Evolutionary conservation across 2,888 invertebrate genomes (phyloP).

Genomic region (Dicycla oo): DNA sequence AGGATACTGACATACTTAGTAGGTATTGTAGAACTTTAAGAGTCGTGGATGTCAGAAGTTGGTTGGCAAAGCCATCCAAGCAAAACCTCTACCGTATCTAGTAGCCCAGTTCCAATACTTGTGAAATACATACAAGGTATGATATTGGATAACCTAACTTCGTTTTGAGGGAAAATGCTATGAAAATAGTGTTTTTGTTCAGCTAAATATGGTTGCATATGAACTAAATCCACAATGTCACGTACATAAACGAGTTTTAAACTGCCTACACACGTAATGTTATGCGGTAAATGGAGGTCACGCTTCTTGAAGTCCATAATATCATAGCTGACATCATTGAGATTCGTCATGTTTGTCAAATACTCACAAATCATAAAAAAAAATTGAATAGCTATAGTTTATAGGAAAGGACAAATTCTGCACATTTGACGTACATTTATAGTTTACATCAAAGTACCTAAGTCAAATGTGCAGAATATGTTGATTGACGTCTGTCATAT

Average conservation of each 20-base stretch:
- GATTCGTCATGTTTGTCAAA: slow-evolving; percentile 35
- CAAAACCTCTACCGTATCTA: neutral
- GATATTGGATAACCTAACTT: neutral
- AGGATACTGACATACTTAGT: neutral
- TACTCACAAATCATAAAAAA: slow-evolving; percentile 16
- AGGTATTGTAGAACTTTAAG: neutral
- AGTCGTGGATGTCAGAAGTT: neutral
- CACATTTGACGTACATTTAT: slow-evolving; percentile 6
- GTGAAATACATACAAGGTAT: neutral
- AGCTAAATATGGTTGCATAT: neutral
- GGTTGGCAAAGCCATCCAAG: neutral
- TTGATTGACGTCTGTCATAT: neutral
- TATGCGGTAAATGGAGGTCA: slow-evolving; percentile 46
- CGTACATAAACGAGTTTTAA: slow-evolving; percentile 21
- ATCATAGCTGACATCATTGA: slow-evolving; percentile 31
- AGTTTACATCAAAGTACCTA: too few species aligned
- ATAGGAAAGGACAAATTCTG: slow-evolving; percentile 7
- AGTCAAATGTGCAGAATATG: too few species aligned
- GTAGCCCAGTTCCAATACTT: neutral
- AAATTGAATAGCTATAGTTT: slow-evolving; percentile 9
- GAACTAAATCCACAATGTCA: slow-evolving; percentile 33
- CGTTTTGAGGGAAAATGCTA: neutral
- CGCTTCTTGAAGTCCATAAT: slow-evolving; percentile 11
- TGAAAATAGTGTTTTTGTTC: neutral
- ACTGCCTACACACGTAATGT: slow-evolving; percentile 33